Conservation (phyloP, 2,888 invertebrate species). For the Lobophora halterata region DNA sequence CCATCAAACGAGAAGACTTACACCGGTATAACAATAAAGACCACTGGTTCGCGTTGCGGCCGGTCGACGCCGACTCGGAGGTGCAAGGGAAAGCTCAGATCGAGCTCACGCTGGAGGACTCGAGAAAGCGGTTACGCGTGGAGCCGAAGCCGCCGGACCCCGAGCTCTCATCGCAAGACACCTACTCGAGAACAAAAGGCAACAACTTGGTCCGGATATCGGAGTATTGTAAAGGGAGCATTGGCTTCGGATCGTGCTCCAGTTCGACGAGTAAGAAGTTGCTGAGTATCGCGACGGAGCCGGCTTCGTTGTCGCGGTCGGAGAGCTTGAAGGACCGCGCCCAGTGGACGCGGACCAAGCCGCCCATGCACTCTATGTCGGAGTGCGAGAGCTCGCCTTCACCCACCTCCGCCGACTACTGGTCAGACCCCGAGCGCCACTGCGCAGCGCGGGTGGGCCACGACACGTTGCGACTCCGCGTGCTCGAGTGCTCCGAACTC, state of each 20-base stretch:
- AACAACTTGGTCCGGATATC: constrained; percentile 70
- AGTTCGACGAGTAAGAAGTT: constrained; percentile 74
- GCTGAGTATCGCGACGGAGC: constrained; percentile 65
- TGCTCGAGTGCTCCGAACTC: constrained; percentile 92
- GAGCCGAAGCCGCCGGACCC: constrained; percentile 76
- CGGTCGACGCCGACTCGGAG: constrained; percentile 94
- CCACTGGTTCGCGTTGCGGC: constrained; percentile 93
- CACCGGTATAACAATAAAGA: constrained; percentile 94
- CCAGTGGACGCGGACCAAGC: constrained; percentile 66
- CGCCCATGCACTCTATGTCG: constrained; percentile 70
- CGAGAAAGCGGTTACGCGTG: constrained; percentile 74
- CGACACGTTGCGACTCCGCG: constrained; percentile 81
- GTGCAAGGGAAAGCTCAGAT: constrained; percentile 95
- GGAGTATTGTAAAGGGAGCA: constrained; percentile 74
- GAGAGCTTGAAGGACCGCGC: constrained; percentile 74
- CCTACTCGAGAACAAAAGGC: constrained; percentile 61
- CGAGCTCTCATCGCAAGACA: constrained; percentile 62
- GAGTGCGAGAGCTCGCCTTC: constrained; percentile 64
- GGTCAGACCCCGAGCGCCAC: constrained; percentile 75
- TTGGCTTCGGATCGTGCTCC: constrained; percentile 73
- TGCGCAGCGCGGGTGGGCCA: constrained; percentile 69
- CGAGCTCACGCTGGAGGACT: constrained; percentile 86
- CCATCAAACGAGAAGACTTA: constrained; percentile 92
- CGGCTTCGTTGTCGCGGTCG: constrained; percentile 68
- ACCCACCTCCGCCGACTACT: constrained; percentile 75